A percentile compares a stretch with the other conserved stretches of the same genome.
Conservation (phyloP, 37 sponge, comb jelly and placozoan genomes). For the Tethya wilhelma region DNA sequence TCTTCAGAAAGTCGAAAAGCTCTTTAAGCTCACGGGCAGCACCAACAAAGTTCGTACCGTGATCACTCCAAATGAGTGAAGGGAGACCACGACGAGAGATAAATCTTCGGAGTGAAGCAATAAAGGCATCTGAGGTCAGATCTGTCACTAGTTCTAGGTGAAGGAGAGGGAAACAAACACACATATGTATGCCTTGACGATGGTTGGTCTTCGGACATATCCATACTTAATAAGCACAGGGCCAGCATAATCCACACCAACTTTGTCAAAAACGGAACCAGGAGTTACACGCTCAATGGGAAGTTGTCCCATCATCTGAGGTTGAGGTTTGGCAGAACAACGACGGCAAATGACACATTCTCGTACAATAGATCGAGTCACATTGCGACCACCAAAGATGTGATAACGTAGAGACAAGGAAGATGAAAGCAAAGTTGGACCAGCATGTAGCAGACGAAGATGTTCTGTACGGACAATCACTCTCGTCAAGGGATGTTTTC, state of each 20-base stretch:
- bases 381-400: not conserved
- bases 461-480: not conserved
- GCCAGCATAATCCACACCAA: constrained; percentile 52
- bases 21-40: no score
- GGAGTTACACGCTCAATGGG: not conserved
- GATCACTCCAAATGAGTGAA: constrained; percentile 30
- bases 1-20: no score
- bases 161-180: no score
- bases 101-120: constrained; percentile 24
- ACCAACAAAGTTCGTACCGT: no score
- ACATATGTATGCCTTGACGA: no score
- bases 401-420: not conserved
- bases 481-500: not conserved
- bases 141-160: constrained; percentile 14
- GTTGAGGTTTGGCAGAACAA: not conserved
- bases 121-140: constrained; percentile 27
- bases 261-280: constrained; percentile 32
- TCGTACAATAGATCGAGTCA: not conserved
- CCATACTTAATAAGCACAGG: constrained; percentile 27
- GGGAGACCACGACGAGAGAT: constrained; percentile 22
- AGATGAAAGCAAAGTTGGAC: not conserved
- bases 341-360: not conserved
- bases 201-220: no score
- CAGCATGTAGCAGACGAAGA: no score
- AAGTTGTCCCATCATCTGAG: not conserved